These are phyloP conservation scores for Cheumatopsyche charites DNA, from an alignment of 1,140 invertebrate species.

Conservation along the genomic window DNA sequence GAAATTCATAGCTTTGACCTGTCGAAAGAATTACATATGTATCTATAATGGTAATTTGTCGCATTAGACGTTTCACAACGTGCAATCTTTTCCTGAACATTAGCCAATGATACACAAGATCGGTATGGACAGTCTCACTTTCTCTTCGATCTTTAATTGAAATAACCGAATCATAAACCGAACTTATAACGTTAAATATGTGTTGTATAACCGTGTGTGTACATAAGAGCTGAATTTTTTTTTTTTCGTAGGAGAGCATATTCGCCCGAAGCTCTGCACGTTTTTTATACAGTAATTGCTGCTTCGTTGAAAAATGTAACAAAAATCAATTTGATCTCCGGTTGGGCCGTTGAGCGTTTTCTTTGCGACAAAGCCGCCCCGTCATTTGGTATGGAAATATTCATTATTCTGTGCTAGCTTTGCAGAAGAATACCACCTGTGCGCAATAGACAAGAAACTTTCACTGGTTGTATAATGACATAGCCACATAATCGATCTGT, in stretches of 20 bases:
- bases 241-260: not conserved
- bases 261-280: slow-evolving; percentile 7
- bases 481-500: not conserved
- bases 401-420: slow-evolving; percentile 3
- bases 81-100: not conserved
- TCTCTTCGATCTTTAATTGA: slow-evolving; percentile 6
- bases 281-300: not conserved
- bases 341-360: not conserved
- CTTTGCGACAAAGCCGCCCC: slow-evolving; percentile 20
- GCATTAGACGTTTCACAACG: not conserved
- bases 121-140: not conserved
- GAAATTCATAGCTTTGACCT: too few species aligned
- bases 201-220: not conserved
- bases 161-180: not conserved
- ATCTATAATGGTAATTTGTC: too few species aligned
- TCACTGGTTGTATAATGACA: slow-evolving; percentile 27
- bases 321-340: slow-evolving; percentile 19
- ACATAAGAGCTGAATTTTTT: not conserved
- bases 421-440: slow-evolving; percentile 6
- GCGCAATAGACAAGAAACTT: not conserved
- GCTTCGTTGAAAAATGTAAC: not conserved
- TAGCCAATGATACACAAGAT: not conserved
- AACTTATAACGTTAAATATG: not conserved
- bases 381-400: slow-evolving; percentile 29
- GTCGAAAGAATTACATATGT: too few species aligned